Percentiles rank a stretch among this genome's conserved stretches.
phyloP scores from a whole-genome alignment of 2,113 vertebrate species.

The Indri indri region DNA sequence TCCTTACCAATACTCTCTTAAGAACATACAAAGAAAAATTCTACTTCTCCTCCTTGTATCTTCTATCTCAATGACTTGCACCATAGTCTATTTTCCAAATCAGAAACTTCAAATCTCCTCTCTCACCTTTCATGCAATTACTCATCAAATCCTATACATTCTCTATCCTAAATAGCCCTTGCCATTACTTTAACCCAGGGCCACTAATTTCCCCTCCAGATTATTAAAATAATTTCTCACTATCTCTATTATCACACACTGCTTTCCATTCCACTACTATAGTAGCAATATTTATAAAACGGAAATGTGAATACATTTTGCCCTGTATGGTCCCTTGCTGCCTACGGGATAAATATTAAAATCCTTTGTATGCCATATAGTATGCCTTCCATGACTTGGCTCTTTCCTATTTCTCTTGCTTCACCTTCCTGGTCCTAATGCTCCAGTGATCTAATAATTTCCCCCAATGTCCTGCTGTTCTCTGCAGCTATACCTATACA shows the following conservation, averaged over 20 bases:
- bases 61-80: background rate
- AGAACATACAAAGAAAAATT: background rate
- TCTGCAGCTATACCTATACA: background rate
- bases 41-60: background rate
- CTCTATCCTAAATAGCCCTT: background rate
- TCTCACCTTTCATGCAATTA: background rate
- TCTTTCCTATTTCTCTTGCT: background rate
- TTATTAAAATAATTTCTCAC: slow-evolving; percentile 39
- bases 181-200: background rate
- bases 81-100: slow-evolving; percentile 32
- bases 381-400: background rate
- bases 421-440: background rate
- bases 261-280: slow-evolving; percentile 6
- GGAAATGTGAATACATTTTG: background rate
- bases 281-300: background rate
- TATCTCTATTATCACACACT: background rate
- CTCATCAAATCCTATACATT: slow-evolving; percentile 4
- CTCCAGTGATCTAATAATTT: background rate
- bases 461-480: background rate
- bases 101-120: slow-evolving; percentile 35
- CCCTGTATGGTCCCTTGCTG: background rate
- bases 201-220: slow-evolving; percentile 4
- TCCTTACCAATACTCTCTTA: slow-evolving; percentile 4
- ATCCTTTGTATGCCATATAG: background rate
- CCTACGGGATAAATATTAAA: background rate